Evolutionary conservation across 2,113 vertebrate species (phyloP).

Genomic region (Fukomys damarensis): DNA sequence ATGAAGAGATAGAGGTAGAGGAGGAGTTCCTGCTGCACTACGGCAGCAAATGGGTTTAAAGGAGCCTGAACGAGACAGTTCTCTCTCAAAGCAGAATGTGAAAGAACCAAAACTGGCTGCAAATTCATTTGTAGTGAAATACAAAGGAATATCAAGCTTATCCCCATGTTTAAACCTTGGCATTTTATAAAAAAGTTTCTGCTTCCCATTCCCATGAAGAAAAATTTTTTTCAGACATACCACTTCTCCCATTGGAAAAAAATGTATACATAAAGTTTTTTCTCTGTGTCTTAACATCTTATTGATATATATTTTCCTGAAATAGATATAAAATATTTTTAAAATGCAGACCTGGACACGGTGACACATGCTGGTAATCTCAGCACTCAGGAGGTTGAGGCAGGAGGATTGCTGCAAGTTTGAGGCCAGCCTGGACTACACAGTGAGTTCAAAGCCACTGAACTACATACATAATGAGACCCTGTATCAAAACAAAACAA

Average conservation of each 20-base stretch:
- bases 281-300: not conserved
- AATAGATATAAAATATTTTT: not conserved
- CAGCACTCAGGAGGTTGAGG: not conserved
- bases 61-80: constrained; percentile 1
- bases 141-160: constrained; percentile 30
- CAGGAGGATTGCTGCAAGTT: not conserved
- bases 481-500: not conserved
- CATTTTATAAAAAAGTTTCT: constrained; percentile 43
- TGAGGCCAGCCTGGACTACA: not conserved
- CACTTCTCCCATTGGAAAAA: not conserved
- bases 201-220: constrained; percentile 40
- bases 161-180: constrained; percentile 15
- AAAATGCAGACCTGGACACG: not conserved
- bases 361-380: not conserved
- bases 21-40: constrained; percentile 44
- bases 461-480: not conserved
- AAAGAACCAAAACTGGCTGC: constrained; percentile 30
- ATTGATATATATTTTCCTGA: not conserved
- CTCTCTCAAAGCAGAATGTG: not conserved
- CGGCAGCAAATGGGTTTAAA: constrained; percentile 50
- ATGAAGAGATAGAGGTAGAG: not conserved
- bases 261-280: not conserved
- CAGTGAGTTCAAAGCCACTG: not conserved
- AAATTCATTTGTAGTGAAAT: constrained; percentile 45
- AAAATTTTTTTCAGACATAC: constrained; percentile 47